These are phyloP conservation scores for Adrianichthys oophorus DNA, from an alignment of 2,797 vertebrate genomes.

Conservation along the genomic window DNA sequence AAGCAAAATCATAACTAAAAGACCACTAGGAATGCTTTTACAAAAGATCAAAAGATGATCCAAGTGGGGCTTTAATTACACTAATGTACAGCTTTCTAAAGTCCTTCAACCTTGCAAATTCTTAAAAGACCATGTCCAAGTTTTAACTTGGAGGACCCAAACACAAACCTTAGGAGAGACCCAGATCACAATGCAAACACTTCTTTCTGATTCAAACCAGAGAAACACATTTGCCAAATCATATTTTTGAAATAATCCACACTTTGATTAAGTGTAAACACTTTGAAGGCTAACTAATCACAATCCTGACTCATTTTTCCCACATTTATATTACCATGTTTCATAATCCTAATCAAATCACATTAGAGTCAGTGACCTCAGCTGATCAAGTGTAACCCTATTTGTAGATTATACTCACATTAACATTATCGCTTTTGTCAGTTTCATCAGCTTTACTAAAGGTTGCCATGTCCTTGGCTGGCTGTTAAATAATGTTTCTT, in stretches of 20 bases:
- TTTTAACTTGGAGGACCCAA: no score
- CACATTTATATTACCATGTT: not conserved
- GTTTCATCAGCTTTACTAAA: slow-evolving; percentile 72
- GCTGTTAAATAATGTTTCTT: slow-evolving; percentile 73
- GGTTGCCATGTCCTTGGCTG: slow-evolving; percentile 76
- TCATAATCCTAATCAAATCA: slow-evolving; percentile 28
- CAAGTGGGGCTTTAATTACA: no score
- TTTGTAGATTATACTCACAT: slow-evolving; percentile 30
- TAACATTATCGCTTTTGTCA: slow-evolving; percentile 64
- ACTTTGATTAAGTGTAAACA: not conserved
- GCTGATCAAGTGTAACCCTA: slow-evolving; percentile 20
- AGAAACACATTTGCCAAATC: no score
- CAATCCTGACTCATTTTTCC: not conserved
- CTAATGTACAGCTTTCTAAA: no score
- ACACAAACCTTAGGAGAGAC: no score
- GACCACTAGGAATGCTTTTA: no score
- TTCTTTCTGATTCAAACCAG: no score
- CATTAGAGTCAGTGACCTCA: slow-evolving; percentile 37
- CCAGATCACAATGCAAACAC: no score
- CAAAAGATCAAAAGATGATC: no score
- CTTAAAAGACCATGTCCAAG: no score
- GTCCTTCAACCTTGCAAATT: no score
- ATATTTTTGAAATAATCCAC: not conserved
- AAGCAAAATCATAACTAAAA: no score
- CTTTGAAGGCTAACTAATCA: not conserved